Conservation (phyloP, 2,113 vertebrate genomes). For the Chaetodon trifascialis region DNA sequence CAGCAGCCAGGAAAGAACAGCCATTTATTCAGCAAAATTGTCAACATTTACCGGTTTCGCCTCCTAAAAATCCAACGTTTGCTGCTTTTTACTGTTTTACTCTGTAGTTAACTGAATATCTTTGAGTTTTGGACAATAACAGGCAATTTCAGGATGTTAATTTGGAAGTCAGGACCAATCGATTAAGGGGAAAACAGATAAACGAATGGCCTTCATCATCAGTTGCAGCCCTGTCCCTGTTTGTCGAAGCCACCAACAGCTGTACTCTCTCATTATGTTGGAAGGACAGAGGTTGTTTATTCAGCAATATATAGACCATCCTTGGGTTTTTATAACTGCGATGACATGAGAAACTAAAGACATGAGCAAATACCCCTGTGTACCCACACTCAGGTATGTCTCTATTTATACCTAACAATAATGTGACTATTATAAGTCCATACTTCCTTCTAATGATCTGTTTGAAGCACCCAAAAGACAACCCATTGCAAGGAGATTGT, state of each 20-base stretch:
- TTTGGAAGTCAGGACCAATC: neutral
- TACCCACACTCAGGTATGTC: neutral
- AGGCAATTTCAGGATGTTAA: neutral
- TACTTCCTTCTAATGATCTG: conserved; percentile 9
- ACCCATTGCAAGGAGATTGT: neutral
- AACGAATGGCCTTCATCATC: neutral
- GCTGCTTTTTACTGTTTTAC: neutral
- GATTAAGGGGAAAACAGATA: neutral
- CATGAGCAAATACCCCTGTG: conserved; percentile 13
- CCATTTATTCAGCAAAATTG: neutral
- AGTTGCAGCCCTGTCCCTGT: neutral
- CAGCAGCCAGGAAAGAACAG: too few relatives aligned
- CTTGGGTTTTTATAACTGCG: neutral
- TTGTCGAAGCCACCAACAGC: neutral
- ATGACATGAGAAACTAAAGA: neutral
- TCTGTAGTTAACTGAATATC: too few relatives aligned
- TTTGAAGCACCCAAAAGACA: conserved; percentile 10
- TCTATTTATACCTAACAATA: neutral
- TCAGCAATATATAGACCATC: conserved; percentile 7
- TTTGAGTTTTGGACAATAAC: neutral
- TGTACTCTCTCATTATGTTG: conserved; percentile 21
- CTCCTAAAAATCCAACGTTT: neutral
- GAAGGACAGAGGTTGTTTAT: conserved; percentile 33
- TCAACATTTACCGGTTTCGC: neutral
- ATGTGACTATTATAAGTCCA: neutral